phyloP scores from a whole-genome alignment of 2,888 invertebrate genomes.

The Gasteruption jaculator region DNA sequence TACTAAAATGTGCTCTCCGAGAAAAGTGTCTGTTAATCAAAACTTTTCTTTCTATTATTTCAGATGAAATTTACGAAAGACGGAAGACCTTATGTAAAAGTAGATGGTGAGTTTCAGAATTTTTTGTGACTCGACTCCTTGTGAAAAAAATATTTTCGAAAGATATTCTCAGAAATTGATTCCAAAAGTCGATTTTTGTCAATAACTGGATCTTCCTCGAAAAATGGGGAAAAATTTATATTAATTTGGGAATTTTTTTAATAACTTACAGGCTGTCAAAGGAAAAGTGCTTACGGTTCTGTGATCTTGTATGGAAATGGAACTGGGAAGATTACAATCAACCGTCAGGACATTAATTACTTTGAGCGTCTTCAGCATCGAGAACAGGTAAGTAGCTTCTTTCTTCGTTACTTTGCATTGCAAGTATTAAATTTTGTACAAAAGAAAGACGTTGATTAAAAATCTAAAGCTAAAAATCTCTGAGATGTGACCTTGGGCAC shows the following conservation, averaged over 20 bases:
- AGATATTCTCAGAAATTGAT: no score
- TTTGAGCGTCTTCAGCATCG: slow-evolving; percentile 68
- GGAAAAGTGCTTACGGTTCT: slow-evolving; percentile 70
- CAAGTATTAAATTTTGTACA: no score
- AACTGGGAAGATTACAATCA: slow-evolving; percentile 76
- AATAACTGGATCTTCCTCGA: no score
- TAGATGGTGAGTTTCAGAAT: slow-evolving; percentile 27
- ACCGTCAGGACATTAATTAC: slow-evolving; percentile 73
- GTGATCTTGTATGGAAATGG: slow-evolving; percentile 81
- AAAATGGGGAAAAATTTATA: no score
- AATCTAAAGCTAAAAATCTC: no score
- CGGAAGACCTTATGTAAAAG: slow-evolving; percentile 63
- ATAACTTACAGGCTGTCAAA: slow-evolving; percentile 60
- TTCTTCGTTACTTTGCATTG: no score
- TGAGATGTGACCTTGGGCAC: no score
- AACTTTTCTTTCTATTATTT: slow-evolving; percentile 26
- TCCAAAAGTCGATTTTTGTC: no score
- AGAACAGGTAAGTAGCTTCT: slow-evolving; percentile 66
- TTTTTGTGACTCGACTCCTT: slow-evolving; percentile 6
- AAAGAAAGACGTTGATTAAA: no score
- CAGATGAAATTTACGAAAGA: slow-evolving; percentile 65
- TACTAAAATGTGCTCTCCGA: no score
- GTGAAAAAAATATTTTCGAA: slow-evolving; percentile 11
- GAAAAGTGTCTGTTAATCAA: slow-evolving; percentile 8
- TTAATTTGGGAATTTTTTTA: no score